phyloP scores from a whole-genome alignment of 2,113 vertebrate genomes.

The Cynoglossus semilaevis region DNA sequence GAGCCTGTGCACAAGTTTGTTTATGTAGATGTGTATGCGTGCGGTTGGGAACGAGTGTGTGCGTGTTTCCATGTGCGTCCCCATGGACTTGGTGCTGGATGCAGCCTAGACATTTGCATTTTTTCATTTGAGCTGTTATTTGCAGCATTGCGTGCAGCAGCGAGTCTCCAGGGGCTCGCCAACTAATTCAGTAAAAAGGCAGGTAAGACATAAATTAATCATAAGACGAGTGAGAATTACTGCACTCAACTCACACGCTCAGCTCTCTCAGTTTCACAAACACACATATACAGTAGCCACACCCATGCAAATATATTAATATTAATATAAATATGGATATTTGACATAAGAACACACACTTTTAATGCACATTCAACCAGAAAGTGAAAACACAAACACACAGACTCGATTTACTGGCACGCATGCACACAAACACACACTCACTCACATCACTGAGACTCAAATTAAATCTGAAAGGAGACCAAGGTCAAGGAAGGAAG shows the following conservation, averaged over 20 bases:
- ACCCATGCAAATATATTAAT: conserved; percentile 3
- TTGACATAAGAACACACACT: conserved; percentile 11
- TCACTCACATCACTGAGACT: conserved; percentile 34
- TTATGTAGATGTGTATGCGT: conserved; percentile 20
- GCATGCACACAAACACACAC: conserved; percentile 26
- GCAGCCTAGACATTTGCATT: conserved; percentile 72
- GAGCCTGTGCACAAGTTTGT: conserved; percentile 35
- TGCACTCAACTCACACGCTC: conserved; percentile 27
- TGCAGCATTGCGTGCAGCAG: conserved; percentile 67
- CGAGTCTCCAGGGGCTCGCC: conserved; percentile 54
- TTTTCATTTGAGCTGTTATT: conserved; percentile 77
- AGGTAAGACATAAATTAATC: conserved; percentile 76
- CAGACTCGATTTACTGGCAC: background rate
- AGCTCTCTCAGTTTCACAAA: background rate
- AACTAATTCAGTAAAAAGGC: conserved; percentile 74
- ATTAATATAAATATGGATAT: conserved; percentile 3
- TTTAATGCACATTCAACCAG: conserved; percentile 18
- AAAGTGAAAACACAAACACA: conserved; percentile 6
- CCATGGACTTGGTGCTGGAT: conserved; percentile 64
- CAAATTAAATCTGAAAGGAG: conserved; percentile 63
- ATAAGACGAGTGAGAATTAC: conserved; percentile 63
- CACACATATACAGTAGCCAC: conserved; percentile 9
- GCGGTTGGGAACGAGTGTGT: conserved; percentile 30
- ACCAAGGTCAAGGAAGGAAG: conserved; percentile 55
- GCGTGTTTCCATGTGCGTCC: conserved; percentile 49